Base-by-base conservation (phyloP, 2,797 vertebrate species). In the Mionectes olivaceus region DNA sequence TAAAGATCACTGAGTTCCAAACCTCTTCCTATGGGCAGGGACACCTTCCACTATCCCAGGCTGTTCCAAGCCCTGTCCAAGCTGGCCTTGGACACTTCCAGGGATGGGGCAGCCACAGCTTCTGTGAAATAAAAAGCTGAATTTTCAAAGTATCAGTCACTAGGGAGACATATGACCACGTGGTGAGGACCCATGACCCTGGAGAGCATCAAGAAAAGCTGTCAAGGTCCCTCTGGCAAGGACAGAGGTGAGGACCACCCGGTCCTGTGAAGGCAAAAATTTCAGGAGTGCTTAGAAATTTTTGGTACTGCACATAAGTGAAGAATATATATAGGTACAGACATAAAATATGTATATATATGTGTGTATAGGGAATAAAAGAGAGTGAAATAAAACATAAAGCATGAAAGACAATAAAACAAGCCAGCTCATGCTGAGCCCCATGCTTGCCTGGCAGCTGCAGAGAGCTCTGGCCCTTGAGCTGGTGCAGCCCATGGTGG, bases 181-280 rank as follows among this genome's bases (percentile, higher is more conserved):
- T 56, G 77, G 61, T 27, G 68, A 79, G 63, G 22, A 37, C 18
- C 73, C 44, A 10, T 11, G 28, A 4, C 19, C 7, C 30, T 6
- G 30, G 23, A 18, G 25, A 35, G 13, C 41, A 10, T 1, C 30
- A 9, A 7, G 41, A n/a, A 46, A 47, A 89, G 56, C 50, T 63
- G 49, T 37, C 0, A 11, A 37, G 59, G 39, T 53, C 2, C 69
- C 60, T 49, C 35, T 23, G 71, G 33, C 12, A 33, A 33, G 61
- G 32, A 12, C 13, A 13, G 27, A 33, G 73, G 43, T 60, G 0
- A 0, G 47, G 43, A 17, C 18, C 4, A 1, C 47, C 16, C 44
- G 8, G 11, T 11, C 1, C 25, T 17, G 43, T 0, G 22, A 46
- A 13, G 46, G 46, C 39, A 49, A 55, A 60, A 30, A 10, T 6